phyloP scores from a whole-genome alignment of 1,140 invertebrate genomes.

The Drosophila rhopaloa region DNA sequence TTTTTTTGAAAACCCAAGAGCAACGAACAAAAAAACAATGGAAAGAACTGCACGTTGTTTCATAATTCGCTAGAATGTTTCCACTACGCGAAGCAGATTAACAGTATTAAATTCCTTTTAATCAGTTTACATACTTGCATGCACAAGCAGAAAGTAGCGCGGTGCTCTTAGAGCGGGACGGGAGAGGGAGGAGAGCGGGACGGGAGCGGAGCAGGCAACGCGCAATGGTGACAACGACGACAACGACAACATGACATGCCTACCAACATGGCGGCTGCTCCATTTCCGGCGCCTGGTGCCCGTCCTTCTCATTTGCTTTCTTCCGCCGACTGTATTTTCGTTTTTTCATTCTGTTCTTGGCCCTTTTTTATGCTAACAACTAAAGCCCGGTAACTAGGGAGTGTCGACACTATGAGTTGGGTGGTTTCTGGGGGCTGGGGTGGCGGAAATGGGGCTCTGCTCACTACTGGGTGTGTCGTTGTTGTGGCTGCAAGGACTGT shows the following conservation, averaged over 20 bases:
- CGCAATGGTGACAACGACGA: constrained; percentile 21
- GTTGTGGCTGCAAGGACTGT: constrained; percentile 52
- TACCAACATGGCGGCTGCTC: constrained; percentile 74
- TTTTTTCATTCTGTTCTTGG: constrained; percentile 35
- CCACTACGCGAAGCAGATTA: constrained; percentile 80
- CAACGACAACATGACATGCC: constrained; percentile 53
- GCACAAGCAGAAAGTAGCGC: constrained; percentile 63
- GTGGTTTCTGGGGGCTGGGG: not conserved
- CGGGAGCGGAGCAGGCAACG: constrained; percentile 4
- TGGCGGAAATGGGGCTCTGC: constrained; percentile 45
- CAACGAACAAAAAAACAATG: not conserved
- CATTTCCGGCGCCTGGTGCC: constrained; percentile 62
- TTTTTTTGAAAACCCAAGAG: not conserved
- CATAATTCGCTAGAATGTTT: constrained; percentile 49
- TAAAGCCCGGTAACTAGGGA: constrained; percentile 48
- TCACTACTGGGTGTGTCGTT: constrained; percentile 56
- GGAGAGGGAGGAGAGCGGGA: constrained; percentile 33
- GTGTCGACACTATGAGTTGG: constrained; percentile 34
- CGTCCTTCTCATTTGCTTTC: constrained; percentile 26
- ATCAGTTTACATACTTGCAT: constrained; percentile 80
- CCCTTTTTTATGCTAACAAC: constrained; percentile 52
- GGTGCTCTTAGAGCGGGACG: constrained; percentile 17
- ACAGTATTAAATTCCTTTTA: constrained; percentile 80
- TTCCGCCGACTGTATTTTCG: constrained; percentile 9
- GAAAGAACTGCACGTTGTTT: constrained; percentile 16